A percentile compares a stretch with the other conserved stretches of the same genome.
phyloP scores from a whole-genome alignment of 2,888 invertebrate genomes.

The Parnassius orleans region DNA sequence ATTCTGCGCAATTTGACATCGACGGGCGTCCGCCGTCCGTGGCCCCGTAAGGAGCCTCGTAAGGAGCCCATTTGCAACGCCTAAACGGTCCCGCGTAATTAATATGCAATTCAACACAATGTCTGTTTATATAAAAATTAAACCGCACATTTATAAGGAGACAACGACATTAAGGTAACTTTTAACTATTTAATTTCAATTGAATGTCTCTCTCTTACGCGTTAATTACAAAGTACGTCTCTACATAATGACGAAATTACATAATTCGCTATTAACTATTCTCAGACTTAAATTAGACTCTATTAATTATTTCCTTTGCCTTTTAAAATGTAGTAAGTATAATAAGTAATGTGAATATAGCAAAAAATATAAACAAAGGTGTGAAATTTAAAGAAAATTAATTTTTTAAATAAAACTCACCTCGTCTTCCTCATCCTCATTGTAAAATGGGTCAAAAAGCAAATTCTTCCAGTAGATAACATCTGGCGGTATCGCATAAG shows the following conservation, averaged over 20 bases:
- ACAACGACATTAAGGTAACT: slow-evolving; percentile 5
- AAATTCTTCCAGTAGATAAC: slow-evolving; percentile 79
- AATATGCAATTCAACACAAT: slow-evolving; percentile 31
- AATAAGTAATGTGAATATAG: no score
- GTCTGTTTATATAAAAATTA: slow-evolving; percentile 17
- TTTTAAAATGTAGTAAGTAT: no score
- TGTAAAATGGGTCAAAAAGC: slow-evolving; percentile 71
- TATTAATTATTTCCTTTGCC: no score
- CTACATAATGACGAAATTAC: background rate
- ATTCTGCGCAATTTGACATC: slow-evolving; percentile 30
- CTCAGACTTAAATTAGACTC: no score
- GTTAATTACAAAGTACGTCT: slow-evolving; percentile 7
- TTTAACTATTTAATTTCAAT: slow-evolving; percentile 1
- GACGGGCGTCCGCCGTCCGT: slow-evolving; percentile 15
- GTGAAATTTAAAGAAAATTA: slow-evolving; percentile 1
- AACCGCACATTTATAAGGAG: slow-evolving; percentile 6
- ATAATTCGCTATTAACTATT: no score
- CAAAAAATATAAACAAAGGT: background rate
- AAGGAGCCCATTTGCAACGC: slow-evolving; percentile 32
- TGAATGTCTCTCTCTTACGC: slow-evolving; percentile 12
- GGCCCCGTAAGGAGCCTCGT: slow-evolving; percentile 20
- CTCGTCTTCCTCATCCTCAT: slow-evolving; percentile 80
- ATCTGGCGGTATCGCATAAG: slow-evolving; percentile 72
- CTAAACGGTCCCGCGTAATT: slow-evolving; percentile 27
- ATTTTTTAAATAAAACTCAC: slow-evolving; percentile 47